Evolutionary conservation across 37 sponge, comb jelly and placozoan species (phyloP).

Genomic region (Chondrilla cf. caribensis): DNA sequence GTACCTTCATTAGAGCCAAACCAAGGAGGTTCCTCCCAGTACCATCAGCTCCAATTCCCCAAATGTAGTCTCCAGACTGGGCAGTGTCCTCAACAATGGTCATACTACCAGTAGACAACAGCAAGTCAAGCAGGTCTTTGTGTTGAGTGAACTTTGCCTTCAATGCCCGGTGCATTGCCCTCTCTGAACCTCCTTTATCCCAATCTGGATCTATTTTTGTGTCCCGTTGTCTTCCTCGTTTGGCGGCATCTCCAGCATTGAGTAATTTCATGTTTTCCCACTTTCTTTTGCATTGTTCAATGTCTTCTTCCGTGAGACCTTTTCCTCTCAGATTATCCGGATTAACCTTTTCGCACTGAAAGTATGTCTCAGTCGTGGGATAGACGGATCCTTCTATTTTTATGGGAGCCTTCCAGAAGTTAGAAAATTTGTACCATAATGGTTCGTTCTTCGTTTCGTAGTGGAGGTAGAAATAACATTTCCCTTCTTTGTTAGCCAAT

Average conservation of each 20-base stretch:
- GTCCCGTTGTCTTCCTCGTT: constrained; percentile 8
- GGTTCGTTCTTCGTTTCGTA: not conserved
- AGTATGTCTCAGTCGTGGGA: not conserved
- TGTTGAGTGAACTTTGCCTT: constrained; percentile 20
- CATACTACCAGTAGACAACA: not conserved
- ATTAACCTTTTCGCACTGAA: constrained; percentile 16
- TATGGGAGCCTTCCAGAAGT: not conserved
- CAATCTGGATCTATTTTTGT: constrained; percentile 14
- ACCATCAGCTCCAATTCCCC: constrained; percentile 14
- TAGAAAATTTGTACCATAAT: not conserved
- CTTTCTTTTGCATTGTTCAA: not conserved
- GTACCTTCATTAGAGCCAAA: not conserved
- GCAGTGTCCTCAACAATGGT: not conserved
- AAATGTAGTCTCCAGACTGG: constrained; percentile 7
- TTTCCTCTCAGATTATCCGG: constrained; percentile 1
- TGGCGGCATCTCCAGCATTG: constrained; percentile 5
- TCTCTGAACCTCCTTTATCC: not conserved
- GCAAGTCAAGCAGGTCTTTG: not conserved
- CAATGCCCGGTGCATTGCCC: constrained; percentile 1
- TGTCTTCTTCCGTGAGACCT: not conserved
- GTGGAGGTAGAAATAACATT: not conserved
- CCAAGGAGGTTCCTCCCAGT: constrained; percentile 5
- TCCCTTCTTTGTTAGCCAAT: constrained; percentile 10
- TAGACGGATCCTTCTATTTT: not conserved
- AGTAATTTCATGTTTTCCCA: not conserved